Conservation (phyloP, 2,888 invertebrate species). For the Netelia melanura region DNA sequence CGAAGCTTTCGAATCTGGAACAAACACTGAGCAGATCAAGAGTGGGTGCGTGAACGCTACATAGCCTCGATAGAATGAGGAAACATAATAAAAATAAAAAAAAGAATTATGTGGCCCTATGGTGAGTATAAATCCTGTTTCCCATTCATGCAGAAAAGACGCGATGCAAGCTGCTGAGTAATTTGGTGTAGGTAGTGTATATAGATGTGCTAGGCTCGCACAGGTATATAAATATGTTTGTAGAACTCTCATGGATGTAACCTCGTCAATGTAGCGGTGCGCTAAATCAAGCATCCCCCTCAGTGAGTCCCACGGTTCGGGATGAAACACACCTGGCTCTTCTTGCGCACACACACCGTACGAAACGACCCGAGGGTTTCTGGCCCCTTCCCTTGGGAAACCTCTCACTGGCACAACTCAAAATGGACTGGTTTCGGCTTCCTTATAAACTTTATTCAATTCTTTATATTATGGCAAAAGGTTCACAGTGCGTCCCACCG, state of each 20-base stretch:
- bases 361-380: constrained; percentile 41
- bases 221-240: constrained; percentile 52
- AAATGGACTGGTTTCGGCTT: constrained; percentile 74
- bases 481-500: constrained; percentile 60
- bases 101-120: constrained; percentile 72
- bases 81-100: constrained; percentile 80
- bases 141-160: constrained; percentile 78
- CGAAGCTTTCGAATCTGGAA: constrained; percentile 13
- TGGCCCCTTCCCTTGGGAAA: constrained; percentile 44
- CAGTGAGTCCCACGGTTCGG: constrained; percentile 80
- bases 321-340: constrained; percentile 80
- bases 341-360: constrained; percentile 41
- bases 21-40: not conserved
- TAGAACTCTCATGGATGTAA: constrained; percentile 71
- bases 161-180: constrained; percentile 58
- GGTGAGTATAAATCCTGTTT: constrained; percentile 82
- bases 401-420: constrained; percentile 61
- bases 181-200: constrained; percentile 41
- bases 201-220: constrained; percentile 17
- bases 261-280: constrained; percentile 61
- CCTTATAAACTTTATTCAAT: constrained; percentile 84
- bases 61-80: constrained; percentile 78
- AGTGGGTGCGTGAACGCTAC: constrained; percentile 53
- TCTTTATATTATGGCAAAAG: constrained; percentile 82
- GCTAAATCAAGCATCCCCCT: constrained; percentile 77